A percentile compares a stretch with the other conserved stretches of the same genome.
Evolutionary conservation across 2,113 vertebrate species (phyloP).

Genomic region (Mus spicilegus): DNA sequence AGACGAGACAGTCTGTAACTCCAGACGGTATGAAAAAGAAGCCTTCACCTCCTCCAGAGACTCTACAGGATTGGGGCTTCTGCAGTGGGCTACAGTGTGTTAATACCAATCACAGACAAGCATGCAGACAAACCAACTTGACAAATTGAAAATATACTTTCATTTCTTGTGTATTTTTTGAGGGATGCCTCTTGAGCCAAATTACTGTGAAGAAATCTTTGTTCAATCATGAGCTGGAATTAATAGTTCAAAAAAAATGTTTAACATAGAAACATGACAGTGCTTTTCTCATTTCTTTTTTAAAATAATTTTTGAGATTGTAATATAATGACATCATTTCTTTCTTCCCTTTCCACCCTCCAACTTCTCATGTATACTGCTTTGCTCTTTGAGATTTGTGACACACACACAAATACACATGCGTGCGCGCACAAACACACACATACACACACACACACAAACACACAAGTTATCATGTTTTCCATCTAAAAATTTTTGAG

Average conservation of each 20-base stretch:
- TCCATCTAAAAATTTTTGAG: not conserved
- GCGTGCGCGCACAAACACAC: not conserved
- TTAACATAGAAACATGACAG: not conserved
- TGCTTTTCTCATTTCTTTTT: not conserved
- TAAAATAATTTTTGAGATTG: not conserved
- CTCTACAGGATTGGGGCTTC: not conserved
- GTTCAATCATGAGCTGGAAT: not conserved
- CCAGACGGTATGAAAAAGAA: not conserved
- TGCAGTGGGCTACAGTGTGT: not conserved
- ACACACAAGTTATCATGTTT: not conserved
- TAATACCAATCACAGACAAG: not conserved
- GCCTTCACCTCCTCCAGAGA: accelerated
- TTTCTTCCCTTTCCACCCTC: not conserved
- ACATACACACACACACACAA: not conserved
- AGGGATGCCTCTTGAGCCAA: not conserved
- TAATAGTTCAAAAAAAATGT: not conserved
- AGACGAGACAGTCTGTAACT: not conserved
- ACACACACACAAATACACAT: not conserved
- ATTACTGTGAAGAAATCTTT: not conserved
- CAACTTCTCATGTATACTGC: not conserved
- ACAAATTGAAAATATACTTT: not conserved
- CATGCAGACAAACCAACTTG: not conserved
- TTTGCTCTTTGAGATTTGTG: not conserved
- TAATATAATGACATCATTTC: not conserved
- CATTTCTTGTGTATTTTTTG: not conserved